Base-by-base conservation (phyloP, 2,113 vertebrate genomes). In the Sterna hirundo region DNA sequence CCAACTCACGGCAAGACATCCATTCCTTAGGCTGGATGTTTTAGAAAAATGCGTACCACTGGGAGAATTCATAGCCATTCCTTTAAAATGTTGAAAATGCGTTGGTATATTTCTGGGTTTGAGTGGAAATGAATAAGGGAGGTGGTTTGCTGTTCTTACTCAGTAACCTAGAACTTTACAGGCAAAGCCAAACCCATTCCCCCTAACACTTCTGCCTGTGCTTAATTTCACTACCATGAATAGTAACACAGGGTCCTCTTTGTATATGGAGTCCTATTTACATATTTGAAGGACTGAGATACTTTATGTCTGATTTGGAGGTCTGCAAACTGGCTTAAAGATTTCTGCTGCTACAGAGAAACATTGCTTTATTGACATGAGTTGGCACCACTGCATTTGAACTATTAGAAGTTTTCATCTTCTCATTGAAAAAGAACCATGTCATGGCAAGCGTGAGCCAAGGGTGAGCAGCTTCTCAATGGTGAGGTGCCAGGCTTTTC, bases 381-480 rank as follows among this genome's bases (percentile, higher is more conserved):
- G 19, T 49, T 76, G 49, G 13, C 17, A 69, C 10, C 1, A 1
- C 75, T 83, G 19, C 36, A 23, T 72, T 69, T 66, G 61, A 86
- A 23, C n/a, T 52, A 3, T 65, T 61, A n/a, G 29, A 83, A 79
- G 3, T 69, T 66, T 92, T 86, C 11, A 16, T 72, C 16, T 76
- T 83, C 26, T 49, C 8, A 10, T 18, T 81, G 68, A 46, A 69
- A 81, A 89, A 19, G 5, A 81, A 8, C 1, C 1, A 10, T 20
- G 26, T 40, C 9, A 44, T 23, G 34, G 32, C n/a, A 57, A 34
- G 34, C 0, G 0, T 46, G 36, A 79, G 30, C 57, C 51, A 42
- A 61, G 58, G 34, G 32, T 0, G 5, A 88, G 7, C 42, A 71
- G 0, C 44, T 15, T 80, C 34, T 88, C 8, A 42, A 1, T 16